Evolutionary conservation across 92 coral and sea anemone species (phyloP).

Genomic region (Parazoanthus atlanticus): DNA sequence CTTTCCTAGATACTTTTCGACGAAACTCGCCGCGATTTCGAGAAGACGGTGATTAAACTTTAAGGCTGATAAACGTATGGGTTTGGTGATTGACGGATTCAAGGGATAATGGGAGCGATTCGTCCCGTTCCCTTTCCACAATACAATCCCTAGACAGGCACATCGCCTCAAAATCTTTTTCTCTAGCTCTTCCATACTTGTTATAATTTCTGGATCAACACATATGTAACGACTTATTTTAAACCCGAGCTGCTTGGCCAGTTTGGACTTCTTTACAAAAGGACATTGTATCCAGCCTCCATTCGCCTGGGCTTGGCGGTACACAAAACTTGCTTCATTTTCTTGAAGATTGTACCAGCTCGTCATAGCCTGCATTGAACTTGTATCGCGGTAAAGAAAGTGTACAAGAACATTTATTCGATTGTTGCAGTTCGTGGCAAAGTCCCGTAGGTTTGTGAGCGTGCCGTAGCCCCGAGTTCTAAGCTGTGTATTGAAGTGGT

Average conservation of each 20-base stretch:
- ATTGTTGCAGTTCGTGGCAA: constrained; percentile 75
- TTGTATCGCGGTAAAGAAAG: constrained; percentile 75
- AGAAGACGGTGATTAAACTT: constrained; percentile 78
- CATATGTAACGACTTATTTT: constrained; percentile 92
- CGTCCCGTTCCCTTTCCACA: constrained; percentile 90
- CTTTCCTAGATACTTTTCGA: constrained; percentile 59
- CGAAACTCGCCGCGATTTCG: constrained; percentile 70
- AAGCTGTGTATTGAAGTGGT: constrained; percentile 67
- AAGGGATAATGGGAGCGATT: constrained; percentile 81
- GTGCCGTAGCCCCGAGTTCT: constrained; percentile 79
- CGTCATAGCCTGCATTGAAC: constrained; percentile 61
- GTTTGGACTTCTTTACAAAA: constrained; percentile 78
- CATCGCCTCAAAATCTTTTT: constrained; percentile 80
- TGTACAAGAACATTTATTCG: constrained; percentile 88
- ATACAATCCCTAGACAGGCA: constrained; percentile 86
- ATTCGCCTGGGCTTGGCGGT: constrained; percentile 61
- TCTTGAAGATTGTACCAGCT: constrained; percentile 81
- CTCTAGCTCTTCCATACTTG: constrained; percentile 76
- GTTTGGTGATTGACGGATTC: constrained; percentile 60
- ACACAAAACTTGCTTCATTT: constrained; percentile 66
- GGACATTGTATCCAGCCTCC: constrained; percentile 93
- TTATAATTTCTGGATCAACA: constrained; percentile 92
- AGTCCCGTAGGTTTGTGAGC: constrained; percentile 70
- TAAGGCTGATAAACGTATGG: constrained; percentile 76
- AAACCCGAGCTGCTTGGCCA: constrained; percentile 85